Evolutionary conservation across 2,888 invertebrate genomes (phyloP).

Genomic region (Argyra leucocephala): DNA sequence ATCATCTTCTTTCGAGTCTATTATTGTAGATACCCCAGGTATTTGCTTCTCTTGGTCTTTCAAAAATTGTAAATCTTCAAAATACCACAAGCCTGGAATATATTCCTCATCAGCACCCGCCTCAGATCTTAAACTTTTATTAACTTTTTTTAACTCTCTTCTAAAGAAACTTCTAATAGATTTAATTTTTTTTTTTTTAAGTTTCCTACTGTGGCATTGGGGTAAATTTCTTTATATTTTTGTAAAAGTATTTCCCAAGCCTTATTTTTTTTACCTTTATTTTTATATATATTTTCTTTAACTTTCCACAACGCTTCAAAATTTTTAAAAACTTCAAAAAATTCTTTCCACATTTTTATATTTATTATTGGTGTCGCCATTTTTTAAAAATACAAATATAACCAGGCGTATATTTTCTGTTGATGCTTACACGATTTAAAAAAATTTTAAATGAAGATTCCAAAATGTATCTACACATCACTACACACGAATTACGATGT

Average conservation of each 20-base stretch:
- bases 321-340: no score
- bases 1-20: background rate
- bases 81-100: conserved; percentile 14
- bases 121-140: conserved; percentile 10
- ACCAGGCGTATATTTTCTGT: no score
- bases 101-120: conserved; percentile 11
- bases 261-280: no score
- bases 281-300: no score
- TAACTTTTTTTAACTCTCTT: conserved; percentile 14
- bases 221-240: background rate
- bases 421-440: no score
- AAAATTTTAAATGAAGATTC: no score
- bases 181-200: conserved; percentile 18
- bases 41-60: conserved; percentile 11
- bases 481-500: no score
- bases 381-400: no score
- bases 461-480: no score
- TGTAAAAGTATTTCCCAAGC: background rate
- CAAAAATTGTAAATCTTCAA: conserved; percentile 10
- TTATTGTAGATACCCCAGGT: background rate
- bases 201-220: background rate
- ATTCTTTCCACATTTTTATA: no score
- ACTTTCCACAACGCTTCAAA: no score
- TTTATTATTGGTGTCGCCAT: no score
- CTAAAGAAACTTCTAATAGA: conserved; percentile 10